phyloP scores from a whole-genome alignment of 2,888 invertebrate species.

The Nowickia ferox region DNA sequence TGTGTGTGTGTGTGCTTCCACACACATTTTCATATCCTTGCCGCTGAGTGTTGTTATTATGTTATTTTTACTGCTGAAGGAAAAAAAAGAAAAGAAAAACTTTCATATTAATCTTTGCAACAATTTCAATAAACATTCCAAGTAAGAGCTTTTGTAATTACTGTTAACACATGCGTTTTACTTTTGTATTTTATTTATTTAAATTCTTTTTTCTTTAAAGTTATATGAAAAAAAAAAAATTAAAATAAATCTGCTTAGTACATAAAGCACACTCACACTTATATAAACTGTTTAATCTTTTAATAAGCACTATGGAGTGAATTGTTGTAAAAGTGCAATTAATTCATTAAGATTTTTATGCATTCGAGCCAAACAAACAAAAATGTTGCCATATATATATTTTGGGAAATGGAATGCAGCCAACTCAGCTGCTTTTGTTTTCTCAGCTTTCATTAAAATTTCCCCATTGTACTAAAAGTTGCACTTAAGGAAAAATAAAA shows the following conservation, averaged over 20 bases:
- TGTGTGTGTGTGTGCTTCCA: background rate
- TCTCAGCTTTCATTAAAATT: background rate
- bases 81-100: background rate
- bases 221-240: constrained; percentile 60
- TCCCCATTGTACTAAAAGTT: constrained; percentile 32
- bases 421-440: background rate
- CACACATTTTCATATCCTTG: constrained; percentile 23
- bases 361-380: background rate
- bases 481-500: background rate
- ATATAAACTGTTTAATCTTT: constrained; percentile 3
- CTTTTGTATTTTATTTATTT: constrained; percentile 50
- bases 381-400: background rate
- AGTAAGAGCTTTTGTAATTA: constrained; percentile 60
- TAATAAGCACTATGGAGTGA: constrained; percentile 33
- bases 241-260: constrained; percentile 58
- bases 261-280: constrained; percentile 37
- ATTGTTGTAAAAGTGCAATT: background rate
- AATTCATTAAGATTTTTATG: background rate
- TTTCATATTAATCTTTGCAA: constrained; percentile 62
- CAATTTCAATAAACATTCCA: constrained; percentile 72
- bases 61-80: constrained; percentile 10
- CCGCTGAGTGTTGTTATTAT: constrained; percentile 19
- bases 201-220: constrained; percentile 53
- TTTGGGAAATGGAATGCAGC: background rate
- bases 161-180: constrained; percentile 58